Conservation (phyloP, 2,888 invertebrate genomes). For the Patella caerulea region DNA sequence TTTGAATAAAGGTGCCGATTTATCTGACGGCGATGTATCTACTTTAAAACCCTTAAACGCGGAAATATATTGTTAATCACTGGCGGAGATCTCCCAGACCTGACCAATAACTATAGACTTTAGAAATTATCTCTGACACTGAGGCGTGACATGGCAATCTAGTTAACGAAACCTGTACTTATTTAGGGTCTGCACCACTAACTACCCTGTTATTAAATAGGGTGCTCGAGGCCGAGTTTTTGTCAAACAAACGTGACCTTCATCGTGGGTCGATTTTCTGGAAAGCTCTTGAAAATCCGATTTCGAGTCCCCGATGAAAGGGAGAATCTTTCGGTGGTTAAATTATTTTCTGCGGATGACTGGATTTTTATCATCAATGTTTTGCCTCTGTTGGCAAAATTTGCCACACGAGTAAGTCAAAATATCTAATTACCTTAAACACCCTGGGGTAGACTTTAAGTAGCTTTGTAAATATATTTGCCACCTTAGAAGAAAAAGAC, state of each 20-base stretch:
- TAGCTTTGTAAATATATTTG: neutral
- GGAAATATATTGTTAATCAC: too few species aligned
- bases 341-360: neutral
- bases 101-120: too few species aligned
- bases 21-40: too few species aligned
- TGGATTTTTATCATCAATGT: neutral
- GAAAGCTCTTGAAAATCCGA: neutral
- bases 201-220: neutral
- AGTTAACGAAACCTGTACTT: neutral
- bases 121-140: too few species aligned
- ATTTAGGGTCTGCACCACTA: neutral
- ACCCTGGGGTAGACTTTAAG: conserved; percentile 5
- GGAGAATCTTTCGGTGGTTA: neutral
- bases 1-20: too few species aligned
- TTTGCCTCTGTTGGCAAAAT: conserved; percentile 1
- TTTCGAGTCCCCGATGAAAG: neutral
- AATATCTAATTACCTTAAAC: conserved; percentile 7
- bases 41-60: too few species aligned
- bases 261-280: neutral
- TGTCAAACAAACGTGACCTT: conserved; percentile 5
- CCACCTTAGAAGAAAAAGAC: neutral
- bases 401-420: conserved; percentile 10
- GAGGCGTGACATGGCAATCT: neutral
- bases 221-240: neutral
- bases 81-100: too few species aligned